These are phyloP conservation scores for Caenorhabditis parvicauda DNA, from an alignment of 2,888 invertebrate genomes.

Conservation along the genomic window DNA sequence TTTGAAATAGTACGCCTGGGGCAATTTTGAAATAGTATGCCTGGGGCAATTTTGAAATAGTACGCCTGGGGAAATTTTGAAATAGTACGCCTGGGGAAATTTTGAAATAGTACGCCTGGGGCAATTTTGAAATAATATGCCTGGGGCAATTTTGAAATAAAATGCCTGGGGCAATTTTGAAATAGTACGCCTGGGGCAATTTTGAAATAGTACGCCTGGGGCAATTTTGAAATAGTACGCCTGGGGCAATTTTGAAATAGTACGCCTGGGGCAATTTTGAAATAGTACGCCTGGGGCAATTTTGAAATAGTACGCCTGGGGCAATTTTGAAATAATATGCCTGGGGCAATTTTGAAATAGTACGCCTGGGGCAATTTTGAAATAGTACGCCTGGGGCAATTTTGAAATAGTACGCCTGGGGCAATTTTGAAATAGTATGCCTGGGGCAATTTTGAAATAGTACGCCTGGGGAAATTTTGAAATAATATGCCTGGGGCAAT, in stretches of 20 bases:
- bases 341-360: constrained; percentile 16
- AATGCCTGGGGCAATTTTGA: constrained; percentile 6
- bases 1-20: no score
- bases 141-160: constrained; percentile 16
- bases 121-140: not conserved
- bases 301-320: not conserved
- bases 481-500: not conserved
- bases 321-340: not conserved
- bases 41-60: no score
- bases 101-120: not conserved
- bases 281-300: not conserved
- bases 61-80: no score
- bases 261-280: no score
- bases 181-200: not conserved
- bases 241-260: no score
- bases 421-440: no score
- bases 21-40: no score
- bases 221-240: no score
- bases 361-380: constrained; percentile 5
- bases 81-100: not conserved
- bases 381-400: not conserved
- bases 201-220: no score
- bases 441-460: no score
- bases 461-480: no score
- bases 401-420: no score